phyloP scores from a whole-genome alignment of 2,113 vertebrate genomes.

The Ophthalmolycus amberensis region DNA sequence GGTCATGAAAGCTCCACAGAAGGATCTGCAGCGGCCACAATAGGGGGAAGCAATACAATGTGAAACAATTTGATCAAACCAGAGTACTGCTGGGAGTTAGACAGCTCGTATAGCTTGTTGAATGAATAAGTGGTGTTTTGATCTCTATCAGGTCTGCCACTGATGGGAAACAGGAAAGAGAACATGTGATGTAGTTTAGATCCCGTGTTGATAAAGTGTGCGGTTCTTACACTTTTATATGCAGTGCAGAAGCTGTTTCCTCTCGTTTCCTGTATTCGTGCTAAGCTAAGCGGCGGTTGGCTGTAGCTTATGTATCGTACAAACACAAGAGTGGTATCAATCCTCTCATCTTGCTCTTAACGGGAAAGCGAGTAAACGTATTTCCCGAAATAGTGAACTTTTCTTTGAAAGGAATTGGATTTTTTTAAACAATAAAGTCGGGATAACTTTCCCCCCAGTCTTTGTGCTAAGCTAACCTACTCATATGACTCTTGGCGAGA shows the following conservation, averaged over 20 bases:
- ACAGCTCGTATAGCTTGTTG: neutral
- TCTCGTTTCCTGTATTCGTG: neutral
- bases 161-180: constrained; percentile 34
- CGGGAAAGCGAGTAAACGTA: neutral
- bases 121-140: neutral
- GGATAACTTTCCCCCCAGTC: neutral
- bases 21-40: neutral
- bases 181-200: constrained; percentile 4
- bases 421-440: neutral
- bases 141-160: constrained; percentile 2
- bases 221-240: neutral
- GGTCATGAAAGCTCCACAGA: neutral
- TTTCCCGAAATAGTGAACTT: neutral
- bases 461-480: neutral
- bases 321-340: neutral
- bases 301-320: neutral
- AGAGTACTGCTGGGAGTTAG: neutral
- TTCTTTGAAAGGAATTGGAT: neutral
- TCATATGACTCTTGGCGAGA: neutral
- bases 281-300: neutral
- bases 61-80: neutral
- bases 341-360: neutral
- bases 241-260: neutral
- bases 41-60: neutral
- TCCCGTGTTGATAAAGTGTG: neutral